These are phyloP conservation scores for Heptranchias perlo DNA, from an alignment of 2,113 vertebrate species.

Conservation along the genomic window DNA sequence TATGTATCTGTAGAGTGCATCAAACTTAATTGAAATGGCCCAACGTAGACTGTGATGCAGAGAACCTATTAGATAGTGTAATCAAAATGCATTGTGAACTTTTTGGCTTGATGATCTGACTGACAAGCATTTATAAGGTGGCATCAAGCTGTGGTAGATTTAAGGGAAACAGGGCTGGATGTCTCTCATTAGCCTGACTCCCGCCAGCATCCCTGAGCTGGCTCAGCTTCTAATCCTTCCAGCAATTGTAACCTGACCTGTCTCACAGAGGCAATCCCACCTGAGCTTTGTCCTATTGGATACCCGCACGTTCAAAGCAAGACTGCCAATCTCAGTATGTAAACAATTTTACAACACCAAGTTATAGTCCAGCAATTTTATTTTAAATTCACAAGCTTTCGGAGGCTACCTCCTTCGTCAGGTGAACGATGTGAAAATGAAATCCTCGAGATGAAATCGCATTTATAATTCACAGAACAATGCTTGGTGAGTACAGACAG, in stretches of 20 bases:
- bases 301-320: not conserved
- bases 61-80: not conserved
- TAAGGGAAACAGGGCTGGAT: not conserved
- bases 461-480: no score
- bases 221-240: not conserved
- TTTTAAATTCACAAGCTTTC: no score
- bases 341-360: no score
- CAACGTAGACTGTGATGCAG: not conserved
- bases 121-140: not conserved
- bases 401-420: no score
- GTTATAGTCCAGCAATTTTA: no score
- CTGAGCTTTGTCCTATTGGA: not conserved
- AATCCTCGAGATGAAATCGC: no score
- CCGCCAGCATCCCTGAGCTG: no score
- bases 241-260: not conserved
- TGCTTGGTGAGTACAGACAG: no score
- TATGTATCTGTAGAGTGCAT: not conserved
- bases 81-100: not conserved
- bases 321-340: not conserved
- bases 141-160: not conserved
- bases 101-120: not conserved
- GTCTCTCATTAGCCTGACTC: not conserved
- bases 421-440: no score
- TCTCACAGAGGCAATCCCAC: not conserved
- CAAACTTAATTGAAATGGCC: not conserved